phyloP scores from a whole-genome alignment of 2,797 vertebrate species.

The Anniella stebbinsi region DNA sequence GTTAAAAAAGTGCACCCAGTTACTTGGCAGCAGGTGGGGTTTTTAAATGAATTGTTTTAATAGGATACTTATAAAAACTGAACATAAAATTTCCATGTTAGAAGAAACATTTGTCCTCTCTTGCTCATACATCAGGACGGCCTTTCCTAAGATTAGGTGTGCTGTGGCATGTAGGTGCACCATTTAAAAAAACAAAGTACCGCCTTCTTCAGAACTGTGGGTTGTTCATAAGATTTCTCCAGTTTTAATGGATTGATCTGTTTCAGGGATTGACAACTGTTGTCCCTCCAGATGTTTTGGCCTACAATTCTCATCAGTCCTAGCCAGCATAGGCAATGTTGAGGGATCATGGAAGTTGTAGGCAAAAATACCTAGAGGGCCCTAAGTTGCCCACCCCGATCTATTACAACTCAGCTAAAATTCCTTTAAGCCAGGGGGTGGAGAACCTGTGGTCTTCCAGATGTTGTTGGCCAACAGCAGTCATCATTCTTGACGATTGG shows the following conservation, averaged over 20 bases:
- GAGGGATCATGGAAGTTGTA: no score
- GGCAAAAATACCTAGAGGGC: no score
- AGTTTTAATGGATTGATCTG: conserved; percentile 3
- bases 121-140: neutral
- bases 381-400: neutral
- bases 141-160: neutral
- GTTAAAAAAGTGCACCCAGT: no score
- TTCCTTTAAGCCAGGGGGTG: neutral
- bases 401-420: conserved; percentile 10
- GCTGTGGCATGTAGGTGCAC: neutral
- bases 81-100: neutral
- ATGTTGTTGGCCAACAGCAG: neutral
- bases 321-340: no score
- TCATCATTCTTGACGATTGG: neutral
- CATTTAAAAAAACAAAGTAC: neutral
- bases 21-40: no score
- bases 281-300: no score
- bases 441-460: neutral
- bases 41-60: neutral
- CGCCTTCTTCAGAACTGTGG: neutral
- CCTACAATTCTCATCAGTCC: no score
- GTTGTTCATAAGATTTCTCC: neutral
- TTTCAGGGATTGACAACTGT: neutral
- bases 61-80: neutral
- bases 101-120: neutral